Conservation (phyloP, 2,888 invertebrate genomes). For the Rhyacophila evoluta region DNA sequence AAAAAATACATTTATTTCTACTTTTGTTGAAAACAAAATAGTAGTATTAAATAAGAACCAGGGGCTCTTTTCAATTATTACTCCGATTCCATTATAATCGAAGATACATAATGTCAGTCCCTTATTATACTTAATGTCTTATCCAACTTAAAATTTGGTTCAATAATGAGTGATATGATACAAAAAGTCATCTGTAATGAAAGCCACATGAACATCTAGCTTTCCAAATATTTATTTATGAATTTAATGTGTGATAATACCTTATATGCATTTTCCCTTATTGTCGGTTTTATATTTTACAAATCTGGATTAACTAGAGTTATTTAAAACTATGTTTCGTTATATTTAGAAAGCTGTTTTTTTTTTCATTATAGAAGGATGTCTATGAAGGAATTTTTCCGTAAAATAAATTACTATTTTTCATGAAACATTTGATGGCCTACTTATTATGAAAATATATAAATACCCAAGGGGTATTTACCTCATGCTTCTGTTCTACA, state of each 20-base stretch:
- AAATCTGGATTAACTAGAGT: neutral
- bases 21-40: too few species aligned
- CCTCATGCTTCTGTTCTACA: conserved; percentile 1
- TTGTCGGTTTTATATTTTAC: neutral
- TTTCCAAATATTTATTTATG: conserved; percentile 9
- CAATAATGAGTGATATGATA: too few species aligned
- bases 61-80: too few species aligned
- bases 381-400: neutral
- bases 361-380: neutral
- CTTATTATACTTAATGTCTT: too few species aligned
- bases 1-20: too few species aligned
- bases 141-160: too few species aligned
- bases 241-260: neutral
- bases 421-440: conserved; percentile 7
- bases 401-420: conserved; percentile 2
- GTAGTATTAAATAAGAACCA: too few species aligned
- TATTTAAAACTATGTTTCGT: neutral
- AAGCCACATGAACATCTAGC: conserved; percentile 11
- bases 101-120: too few species aligned
- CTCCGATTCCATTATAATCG: too few species aligned
- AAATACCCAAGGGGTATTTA: neutral
- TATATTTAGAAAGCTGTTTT: neutral
- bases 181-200: too few species aligned
- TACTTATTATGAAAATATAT: too few species aligned
- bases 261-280: neutral